Evolutionary conservation across 1,140 invertebrate genomes (phyloP).

Genomic region (Neodiprion lecontei): DNA sequence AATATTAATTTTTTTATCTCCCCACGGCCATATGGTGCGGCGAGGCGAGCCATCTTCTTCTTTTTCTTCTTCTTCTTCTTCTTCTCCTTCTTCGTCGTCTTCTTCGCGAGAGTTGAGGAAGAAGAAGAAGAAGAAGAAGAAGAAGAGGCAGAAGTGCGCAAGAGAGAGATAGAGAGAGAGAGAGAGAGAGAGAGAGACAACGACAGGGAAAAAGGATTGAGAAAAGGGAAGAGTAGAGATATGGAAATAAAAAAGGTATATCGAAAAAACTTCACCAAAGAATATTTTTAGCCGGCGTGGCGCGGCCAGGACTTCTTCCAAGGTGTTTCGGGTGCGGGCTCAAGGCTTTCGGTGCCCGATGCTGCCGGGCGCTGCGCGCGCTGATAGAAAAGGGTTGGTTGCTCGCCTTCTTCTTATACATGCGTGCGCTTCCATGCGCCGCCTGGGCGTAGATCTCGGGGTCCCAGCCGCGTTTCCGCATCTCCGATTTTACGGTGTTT

Average conservation of each 20-base stretch:
- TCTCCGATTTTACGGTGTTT: slow-evolving; percentile 5
- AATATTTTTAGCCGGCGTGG: slow-evolving; percentile 11
- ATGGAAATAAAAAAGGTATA: slow-evolving; percentile 13
- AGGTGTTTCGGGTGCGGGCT: not conserved
- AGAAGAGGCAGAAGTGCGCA: slow-evolving; percentile 26
- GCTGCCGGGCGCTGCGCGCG: not conserved
- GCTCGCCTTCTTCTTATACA: not conserved
- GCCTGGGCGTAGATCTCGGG: not conserved
- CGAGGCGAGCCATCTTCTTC: slow-evolving; percentile 22
- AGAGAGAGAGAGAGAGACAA: slow-evolving; percentile 22
- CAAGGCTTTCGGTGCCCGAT: not conserved
- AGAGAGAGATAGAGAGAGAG: slow-evolving; percentile 13
- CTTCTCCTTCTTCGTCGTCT: slow-evolving; percentile 34
- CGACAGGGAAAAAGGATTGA: slow-evolving; percentile 32
- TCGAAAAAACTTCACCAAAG: slow-evolving; percentile 8
- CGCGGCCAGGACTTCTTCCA: not conserved
- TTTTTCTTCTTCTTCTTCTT: slow-evolving; percentile 31
- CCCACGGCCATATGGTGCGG: slow-evolving; percentile 44
- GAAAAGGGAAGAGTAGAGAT: not conserved
- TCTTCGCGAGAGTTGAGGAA: slow-evolving; percentile 34
- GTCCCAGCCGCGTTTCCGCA: not conserved
- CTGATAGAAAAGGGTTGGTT: slow-evolving; percentile 1
- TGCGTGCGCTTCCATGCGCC: not conserved
- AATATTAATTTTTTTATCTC: slow-evolving; percentile 54
- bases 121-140: slow-evolving; percentile 28